A percentile compares a stretch with the other conserved stretches of the same genome.
phyloP scores from a whole-genome alignment of 2,113 vertebrate species.

The Bucco capensis region DNA sequence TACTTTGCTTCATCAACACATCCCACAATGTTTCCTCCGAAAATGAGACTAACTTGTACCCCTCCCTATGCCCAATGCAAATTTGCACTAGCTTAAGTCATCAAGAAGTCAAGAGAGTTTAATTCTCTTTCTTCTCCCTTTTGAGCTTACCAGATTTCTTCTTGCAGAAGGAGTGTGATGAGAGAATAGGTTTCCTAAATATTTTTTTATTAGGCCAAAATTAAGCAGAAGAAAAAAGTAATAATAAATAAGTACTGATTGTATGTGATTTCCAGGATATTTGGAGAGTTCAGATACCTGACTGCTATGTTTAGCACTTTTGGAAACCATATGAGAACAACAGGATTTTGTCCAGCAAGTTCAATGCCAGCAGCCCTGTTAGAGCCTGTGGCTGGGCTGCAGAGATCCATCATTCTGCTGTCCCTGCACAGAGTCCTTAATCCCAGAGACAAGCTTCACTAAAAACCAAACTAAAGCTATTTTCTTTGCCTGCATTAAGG shows the following conservation, averaged over 20 bases:
- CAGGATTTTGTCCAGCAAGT: not conserved
- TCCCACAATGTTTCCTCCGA: not conserved
- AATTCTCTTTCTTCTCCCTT: not conserved
- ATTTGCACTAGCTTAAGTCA: not conserved
- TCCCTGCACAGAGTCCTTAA: not conserved
- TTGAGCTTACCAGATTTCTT: not conserved
- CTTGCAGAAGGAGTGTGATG: rapidly evolving
- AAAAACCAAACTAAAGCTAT: not conserved
- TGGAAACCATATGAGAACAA: not conserved
- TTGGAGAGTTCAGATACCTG: not conserved
- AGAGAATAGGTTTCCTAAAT: not conserved
- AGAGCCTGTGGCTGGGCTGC: not conserved
- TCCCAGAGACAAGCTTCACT: not conserved
- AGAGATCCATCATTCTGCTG: rapidly evolving
- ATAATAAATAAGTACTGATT: not conserved
- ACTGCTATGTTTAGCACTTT: not conserved
- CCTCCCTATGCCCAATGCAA: not conserved
- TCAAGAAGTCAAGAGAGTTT: not conserved
- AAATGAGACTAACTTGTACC: not conserved
- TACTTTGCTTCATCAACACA: not conserved
- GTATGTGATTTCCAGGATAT: not conserved
- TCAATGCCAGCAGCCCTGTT: rapidly evolving
- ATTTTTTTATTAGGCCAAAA: not conserved
- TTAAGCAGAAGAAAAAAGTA: not conserved
- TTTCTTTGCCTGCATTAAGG: not conserved